phyloP scores from a whole-genome alignment of 2,888 invertebrate species.

The Troides oblongomaculatus region DNA sequence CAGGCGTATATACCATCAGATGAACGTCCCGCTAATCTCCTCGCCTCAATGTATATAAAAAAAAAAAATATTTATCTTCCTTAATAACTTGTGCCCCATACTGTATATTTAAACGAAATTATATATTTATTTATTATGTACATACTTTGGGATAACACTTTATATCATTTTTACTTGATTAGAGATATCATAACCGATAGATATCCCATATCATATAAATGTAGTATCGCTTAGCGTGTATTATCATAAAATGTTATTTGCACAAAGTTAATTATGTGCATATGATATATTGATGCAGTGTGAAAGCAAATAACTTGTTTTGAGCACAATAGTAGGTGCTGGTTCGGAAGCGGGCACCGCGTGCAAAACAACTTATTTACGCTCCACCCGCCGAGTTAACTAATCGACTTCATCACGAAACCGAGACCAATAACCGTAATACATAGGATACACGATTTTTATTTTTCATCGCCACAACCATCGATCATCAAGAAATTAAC shows the following conservation, averaged over 20 bases:
- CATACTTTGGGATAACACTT: too few species aligned
- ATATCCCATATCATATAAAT: too few species aligned
- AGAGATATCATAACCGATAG: too few species aligned
- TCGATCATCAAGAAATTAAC: background rate
- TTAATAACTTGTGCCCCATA: too few species aligned
- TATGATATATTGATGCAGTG: constrained; percentile 8
- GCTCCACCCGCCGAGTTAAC: constrained; percentile 6
- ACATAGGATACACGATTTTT: constrained; percentile 19
- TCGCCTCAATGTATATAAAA: too few species aligned
- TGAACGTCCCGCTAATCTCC: too few species aligned
- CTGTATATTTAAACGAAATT: too few species aligned
- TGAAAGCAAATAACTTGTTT: constrained; percentile 26
- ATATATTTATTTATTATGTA: too few species aligned
- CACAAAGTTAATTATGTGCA: background rate
- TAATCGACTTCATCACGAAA: constrained; percentile 27
- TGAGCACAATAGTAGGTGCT: constrained; percentile 20
- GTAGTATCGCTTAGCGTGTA: background rate
- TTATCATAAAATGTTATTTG: background rate
- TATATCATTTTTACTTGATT: too few species aligned
- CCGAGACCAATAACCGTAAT: constrained; percentile 27
- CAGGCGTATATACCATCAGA: too few species aligned
- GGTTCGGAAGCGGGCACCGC: background rate
- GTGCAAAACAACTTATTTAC: constrained; percentile 31
- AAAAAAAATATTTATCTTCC: too few species aligned
- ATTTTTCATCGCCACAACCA: constrained; percentile 2